Conservation (phyloP, 2,888 invertebrate species). For the Stramonita haemastoma region DNA sequence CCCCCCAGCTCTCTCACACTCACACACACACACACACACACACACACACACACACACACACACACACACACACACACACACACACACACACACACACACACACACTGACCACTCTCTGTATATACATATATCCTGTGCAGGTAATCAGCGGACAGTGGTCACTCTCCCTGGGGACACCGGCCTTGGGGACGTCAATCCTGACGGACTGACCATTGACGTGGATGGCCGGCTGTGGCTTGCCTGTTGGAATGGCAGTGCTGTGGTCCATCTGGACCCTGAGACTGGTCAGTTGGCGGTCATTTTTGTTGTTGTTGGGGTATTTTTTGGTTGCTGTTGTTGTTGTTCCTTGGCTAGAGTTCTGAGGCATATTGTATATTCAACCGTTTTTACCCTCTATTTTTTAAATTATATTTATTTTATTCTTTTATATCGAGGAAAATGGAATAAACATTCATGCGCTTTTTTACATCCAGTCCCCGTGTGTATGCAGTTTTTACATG, state of each 20-base stretch:
- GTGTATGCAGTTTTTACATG: too few species aligned
- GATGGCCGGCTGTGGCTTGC: conserved; percentile 89
- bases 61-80: background rate
- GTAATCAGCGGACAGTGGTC: conserved; percentile 59
- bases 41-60: background rate
- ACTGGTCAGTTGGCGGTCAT: conserved; percentile 64
- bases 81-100: background rate
- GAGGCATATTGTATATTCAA: too few species aligned
- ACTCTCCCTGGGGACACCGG: conserved; percentile 51
- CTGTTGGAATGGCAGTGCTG: conserved; percentile 84
- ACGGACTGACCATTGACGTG: conserved; percentile 86
- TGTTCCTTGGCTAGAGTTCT: too few species aligned
- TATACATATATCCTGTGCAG: conserved; percentile 45
- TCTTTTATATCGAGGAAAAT: too few species aligned
- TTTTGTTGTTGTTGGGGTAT: background rate
- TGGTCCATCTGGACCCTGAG: conserved; percentile 79
- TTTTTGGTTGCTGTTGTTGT: too few species aligned
- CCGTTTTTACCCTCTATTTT: too few species aligned
- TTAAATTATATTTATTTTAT: too few species aligned
- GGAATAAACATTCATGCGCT: too few species aligned
- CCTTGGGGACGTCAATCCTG: conserved; percentile 51
- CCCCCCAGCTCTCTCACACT: background rate
- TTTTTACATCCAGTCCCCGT: too few species aligned
- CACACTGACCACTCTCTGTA: background rate
- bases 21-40: conserved; percentile 15